Evolutionary conservation across 2,888 invertebrate species (phyloP).

Genomic region (Daptonema setosum): DNA sequence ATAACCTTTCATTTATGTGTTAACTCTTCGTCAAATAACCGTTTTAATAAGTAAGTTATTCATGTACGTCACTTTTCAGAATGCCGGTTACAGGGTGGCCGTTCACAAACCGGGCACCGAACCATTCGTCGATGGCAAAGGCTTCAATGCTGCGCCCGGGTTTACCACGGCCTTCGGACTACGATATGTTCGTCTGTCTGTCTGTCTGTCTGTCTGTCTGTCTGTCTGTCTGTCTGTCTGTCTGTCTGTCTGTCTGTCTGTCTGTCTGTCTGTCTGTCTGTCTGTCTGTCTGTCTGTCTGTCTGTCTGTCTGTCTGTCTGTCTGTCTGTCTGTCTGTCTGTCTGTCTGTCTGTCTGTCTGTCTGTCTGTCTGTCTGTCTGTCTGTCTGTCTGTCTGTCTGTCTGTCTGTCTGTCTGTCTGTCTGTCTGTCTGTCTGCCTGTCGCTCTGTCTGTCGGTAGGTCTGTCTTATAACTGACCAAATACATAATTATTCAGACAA

Average conservation of each 20-base stretch:
- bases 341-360: not conserved
- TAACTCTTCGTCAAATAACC: too few species aligned
- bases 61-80: not conserved
- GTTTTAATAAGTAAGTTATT: too few species aligned
- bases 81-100: not conserved
- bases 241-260: not conserved
- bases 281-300: not conserved
- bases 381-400: not conserved
- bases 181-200: not conserved
- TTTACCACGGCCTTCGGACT: not conserved
- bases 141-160: not conserved
- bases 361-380: not conserved
- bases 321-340: not conserved
- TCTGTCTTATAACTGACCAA: too few species aligned
- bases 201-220: not conserved
- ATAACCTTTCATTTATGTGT: too few species aligned
- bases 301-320: not conserved
- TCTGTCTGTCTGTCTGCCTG: too few species aligned
- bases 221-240: not conserved
- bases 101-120: not conserved
- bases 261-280: not conserved
- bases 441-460: too few species aligned
- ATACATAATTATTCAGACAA: not conserved
- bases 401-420: not conserved
- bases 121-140: not conserved